These are phyloP conservation scores for Neotoma lepida DNA, from an alignment of 2,113 vertebrate species.

Conservation along the genomic window DNA sequence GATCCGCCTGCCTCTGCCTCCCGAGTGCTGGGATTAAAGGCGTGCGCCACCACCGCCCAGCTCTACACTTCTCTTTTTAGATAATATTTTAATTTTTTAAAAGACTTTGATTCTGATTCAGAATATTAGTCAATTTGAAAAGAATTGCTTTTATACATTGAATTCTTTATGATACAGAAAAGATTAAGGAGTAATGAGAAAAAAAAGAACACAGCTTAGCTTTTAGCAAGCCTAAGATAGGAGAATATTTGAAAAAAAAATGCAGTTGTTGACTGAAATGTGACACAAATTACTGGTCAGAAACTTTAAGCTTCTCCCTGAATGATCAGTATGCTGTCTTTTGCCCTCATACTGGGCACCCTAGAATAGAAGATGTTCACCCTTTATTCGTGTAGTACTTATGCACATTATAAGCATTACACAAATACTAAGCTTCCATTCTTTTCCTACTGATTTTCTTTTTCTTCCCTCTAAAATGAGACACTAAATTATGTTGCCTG, in stretches of 20 bases:
- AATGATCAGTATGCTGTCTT: neutral
- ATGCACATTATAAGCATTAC: constrained; percentile 2
- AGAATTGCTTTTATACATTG: neutral
- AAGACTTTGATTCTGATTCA: neutral
- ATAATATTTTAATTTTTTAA: neutral
- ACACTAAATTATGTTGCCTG: constrained; percentile 27
- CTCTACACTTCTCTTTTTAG: neutral
- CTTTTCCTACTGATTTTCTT: neutral
- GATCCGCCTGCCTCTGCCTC: too few relatives aligned
- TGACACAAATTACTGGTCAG: constrained; percentile 10
- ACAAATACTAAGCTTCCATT: constrained; percentile 6
- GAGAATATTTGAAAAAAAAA: constrained; percentile 40
- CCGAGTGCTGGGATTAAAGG: too few relatives aligned
- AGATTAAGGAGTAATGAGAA: neutral
- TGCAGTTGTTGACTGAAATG: neutral
- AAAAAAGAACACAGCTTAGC: neutral
- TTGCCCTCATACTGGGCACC: neutral
- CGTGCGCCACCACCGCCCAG: too few relatives aligned
- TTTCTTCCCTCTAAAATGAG: neutral
- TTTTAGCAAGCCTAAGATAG: neutral
- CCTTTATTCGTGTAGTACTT: neutral
- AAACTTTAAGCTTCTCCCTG: constrained; percentile 3
- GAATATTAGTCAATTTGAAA: constrained; percentile 28
- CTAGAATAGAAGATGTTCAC: neutral
- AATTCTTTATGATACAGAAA: constrained; percentile 18